A percentile compares a stretch with the other conserved stretches of the same genome.
Conservation (phyloP, 2,113 vertebrate genomes). For the Pungitius pungitius region DNA sequence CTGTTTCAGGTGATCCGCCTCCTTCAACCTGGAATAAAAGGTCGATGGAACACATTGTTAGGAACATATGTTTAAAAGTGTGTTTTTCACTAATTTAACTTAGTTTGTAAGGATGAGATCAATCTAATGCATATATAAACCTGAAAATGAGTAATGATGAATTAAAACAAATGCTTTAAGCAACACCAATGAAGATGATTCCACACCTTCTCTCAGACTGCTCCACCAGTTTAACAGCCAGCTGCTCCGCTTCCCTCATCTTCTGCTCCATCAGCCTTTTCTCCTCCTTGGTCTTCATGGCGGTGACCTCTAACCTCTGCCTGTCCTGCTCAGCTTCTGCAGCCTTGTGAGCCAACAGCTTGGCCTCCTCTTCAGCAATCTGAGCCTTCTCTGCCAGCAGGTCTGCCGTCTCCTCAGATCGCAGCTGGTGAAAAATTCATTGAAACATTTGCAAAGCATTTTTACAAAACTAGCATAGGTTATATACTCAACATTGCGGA, state of each 20-base stretch:
- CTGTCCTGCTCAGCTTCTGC: constrained; percentile 92
- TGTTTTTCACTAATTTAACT: background rate
- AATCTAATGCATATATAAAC: background rate
- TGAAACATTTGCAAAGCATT: background rate
- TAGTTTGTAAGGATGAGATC: background rate
- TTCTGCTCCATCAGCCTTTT: constrained; percentile 94
- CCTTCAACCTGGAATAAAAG: constrained; percentile 84
- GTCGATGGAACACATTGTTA: background rate
- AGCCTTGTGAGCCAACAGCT: constrained; percentile 91
- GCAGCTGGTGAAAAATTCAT: constrained; percentile 75
- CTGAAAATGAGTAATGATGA: background rate
- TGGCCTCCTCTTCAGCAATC: constrained; percentile 93
- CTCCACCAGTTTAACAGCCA: constrained; percentile 92
- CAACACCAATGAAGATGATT: background rate
- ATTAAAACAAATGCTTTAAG: constrained; percentile 3
- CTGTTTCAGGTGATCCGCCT: constrained; percentile 91
- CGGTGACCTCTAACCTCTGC: constrained; percentile 89
- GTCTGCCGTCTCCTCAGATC: constrained; percentile 91
- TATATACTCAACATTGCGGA: background rate
- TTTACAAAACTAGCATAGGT: constrained; percentile 1
- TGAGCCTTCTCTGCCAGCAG: constrained; percentile 93
- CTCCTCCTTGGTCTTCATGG: constrained; percentile 92
- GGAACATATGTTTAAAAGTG: background rate
- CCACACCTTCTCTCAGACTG: constrained; percentile 89
- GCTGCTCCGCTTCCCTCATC: constrained; percentile 91